phyloP scores from a whole-genome alignment of 2,113 vertebrate genomes.

The Percopsis transmontana region DNA sequence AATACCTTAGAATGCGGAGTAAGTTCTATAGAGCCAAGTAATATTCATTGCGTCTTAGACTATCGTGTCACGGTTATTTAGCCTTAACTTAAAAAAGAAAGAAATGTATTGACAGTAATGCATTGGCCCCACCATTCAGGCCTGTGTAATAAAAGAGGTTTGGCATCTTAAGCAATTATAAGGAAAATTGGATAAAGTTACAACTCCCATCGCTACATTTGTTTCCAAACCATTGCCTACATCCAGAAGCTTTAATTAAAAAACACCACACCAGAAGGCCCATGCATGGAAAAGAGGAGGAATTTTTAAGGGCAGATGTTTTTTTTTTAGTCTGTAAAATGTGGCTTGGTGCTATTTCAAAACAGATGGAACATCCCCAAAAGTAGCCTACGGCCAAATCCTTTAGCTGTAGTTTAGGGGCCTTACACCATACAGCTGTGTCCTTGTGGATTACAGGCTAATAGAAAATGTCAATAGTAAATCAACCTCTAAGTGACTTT shows the following conservation, averaged over 20 bases:
- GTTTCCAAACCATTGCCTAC: constrained; percentile 29
- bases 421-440: constrained; percentile 54
- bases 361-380: constrained; percentile 67
- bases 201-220: constrained; percentile 46
- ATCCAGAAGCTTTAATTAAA: constrained; percentile 36
- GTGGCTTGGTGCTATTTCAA: constrained; percentile 56
- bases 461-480: constrained; percentile 57
- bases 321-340: constrained; percentile 54
- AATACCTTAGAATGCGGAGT: too few species aligned
- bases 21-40: too few species aligned
- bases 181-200: constrained; percentile 11
- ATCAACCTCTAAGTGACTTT: constrained; percentile 57
- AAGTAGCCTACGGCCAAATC: constrained; percentile 50
- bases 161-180: not conserved
- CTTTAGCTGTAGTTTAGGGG: constrained; percentile 50
- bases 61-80: too few species aligned
- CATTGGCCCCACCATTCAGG: not conserved
- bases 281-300: constrained; percentile 37
- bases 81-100: too few species aligned
- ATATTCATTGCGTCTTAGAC: too few species aligned
- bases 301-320: constrained; percentile 30
- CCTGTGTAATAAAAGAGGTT: not conserved
- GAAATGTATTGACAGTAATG: not conserved
- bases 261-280: constrained; percentile 55
- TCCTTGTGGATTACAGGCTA: constrained; percentile 55